These are phyloP conservation scores for Pararge aegeria DNA, from an alignment of 1,140 invertebrate species.

Conservation along the genomic window DNA sequence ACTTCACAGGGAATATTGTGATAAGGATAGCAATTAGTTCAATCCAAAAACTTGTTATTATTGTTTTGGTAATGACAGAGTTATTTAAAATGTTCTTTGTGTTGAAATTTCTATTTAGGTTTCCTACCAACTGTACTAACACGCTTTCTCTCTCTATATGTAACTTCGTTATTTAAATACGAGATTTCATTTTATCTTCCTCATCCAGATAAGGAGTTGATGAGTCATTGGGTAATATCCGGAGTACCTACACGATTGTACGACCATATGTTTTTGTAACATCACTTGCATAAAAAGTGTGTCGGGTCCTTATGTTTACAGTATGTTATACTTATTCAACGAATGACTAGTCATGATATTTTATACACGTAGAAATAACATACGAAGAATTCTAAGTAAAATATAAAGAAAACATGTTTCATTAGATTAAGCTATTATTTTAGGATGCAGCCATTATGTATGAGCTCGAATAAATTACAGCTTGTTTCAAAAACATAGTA, in stretches of 20 bases:
- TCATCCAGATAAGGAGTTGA: constrained; percentile 56
- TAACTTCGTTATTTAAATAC: constrained; percentile 27
- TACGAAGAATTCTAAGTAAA: constrained; percentile 7
- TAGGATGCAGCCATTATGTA: too few relatives aligned
- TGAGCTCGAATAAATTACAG: too few relatives aligned
- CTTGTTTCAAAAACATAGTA: too few relatives aligned
- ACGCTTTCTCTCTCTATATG: constrained; percentile 3
- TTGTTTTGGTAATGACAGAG: too few relatives aligned
- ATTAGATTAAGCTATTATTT: background rate
- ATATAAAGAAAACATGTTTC: background rate
- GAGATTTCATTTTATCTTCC: constrained; percentile 48
- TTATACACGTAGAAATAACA: background rate
- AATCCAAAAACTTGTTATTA: too few relatives aligned
- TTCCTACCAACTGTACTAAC: background rate
- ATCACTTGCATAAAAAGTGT: constrained; percentile 58
- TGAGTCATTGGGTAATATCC: constrained; percentile 65
- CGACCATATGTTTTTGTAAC: constrained; percentile 64
- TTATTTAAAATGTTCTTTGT: background rate
- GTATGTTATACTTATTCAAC: constrained; percentile 12
- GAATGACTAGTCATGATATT: constrained; percentile 8
- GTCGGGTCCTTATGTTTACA: constrained; percentile 32
- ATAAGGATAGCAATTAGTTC: too few relatives aligned
- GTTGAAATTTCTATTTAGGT: background rate
- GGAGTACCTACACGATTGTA: constrained; percentile 43
- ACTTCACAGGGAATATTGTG: too few relatives aligned